Percentiles rank a stretch among this genome's conserved stretches.
Conservation (phyloP, 2,888 invertebrate genomes). For the Fragum whitleyi region DNA sequence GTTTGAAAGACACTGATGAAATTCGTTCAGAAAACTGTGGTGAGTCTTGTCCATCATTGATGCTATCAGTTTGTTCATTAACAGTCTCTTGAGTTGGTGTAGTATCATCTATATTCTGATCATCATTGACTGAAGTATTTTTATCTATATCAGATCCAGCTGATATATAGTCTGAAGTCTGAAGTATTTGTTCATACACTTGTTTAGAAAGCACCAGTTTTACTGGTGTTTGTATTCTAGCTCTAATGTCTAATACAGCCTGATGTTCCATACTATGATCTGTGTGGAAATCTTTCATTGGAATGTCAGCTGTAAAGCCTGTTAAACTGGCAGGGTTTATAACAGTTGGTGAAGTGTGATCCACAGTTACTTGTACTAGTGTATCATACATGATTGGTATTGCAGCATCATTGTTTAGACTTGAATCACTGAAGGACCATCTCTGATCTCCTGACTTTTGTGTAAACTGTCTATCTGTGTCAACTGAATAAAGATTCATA, state of each 20-base stretch:
- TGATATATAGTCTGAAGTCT: slow-evolving; percentile 83
- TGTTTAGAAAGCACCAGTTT: slow-evolving; percentile 94
- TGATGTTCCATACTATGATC: slow-evolving; percentile 41
- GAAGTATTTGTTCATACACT: slow-evolving; percentile 95
- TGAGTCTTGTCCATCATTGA: not conserved
- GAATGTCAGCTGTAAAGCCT: slow-evolving; percentile 32
- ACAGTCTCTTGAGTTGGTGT: not conserved
- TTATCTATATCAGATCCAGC: slow-evolving; percentile 13
- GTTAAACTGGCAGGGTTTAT: slow-evolving; percentile 76
- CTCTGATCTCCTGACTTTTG: slow-evolving; percentile 24
- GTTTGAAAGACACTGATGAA: slow-evolving; percentile 29
- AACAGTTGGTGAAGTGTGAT: slow-evolving; percentile 83
- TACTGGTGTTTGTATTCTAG: slow-evolving; percentile 93
- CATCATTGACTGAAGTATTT: not conserved
- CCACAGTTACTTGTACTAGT: slow-evolving; percentile 90
- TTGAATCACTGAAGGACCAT: slow-evolving; percentile 46
- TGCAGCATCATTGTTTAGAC: slow-evolving; percentile 89
- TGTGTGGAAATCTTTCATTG: slow-evolving; percentile 31
- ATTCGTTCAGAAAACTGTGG: not conserved
- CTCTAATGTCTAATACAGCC: slow-evolving; percentile 88
- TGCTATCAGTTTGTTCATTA: not conserved
- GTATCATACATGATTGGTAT: slow-evolving; percentile 96
- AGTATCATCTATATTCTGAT: not conserved
- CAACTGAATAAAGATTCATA: slow-evolving; percentile 94
- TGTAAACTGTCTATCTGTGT: slow-evolving; percentile 83